A percentile compares a stretch with the other conserved stretches of the same genome.
These are phyloP conservation scores for Pseudachorutes palmiensis DNA, from an alignment of 1,140 invertebrate genomes.

Conservation along the genomic window DNA sequence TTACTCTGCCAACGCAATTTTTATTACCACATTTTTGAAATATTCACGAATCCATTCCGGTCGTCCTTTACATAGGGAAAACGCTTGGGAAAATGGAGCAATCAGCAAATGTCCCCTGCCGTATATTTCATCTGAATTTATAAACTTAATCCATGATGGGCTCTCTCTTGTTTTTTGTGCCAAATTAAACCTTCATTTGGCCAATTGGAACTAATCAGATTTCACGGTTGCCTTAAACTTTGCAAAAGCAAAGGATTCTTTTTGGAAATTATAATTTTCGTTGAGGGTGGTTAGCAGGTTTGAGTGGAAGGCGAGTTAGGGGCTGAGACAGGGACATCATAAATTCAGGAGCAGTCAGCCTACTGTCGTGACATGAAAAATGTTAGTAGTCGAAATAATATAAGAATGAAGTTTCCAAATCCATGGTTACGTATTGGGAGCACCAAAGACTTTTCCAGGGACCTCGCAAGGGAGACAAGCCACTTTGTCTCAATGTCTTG, in stretches of 20 bases:
- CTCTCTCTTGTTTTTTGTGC: too few relatives aligned
- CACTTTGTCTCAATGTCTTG: conserved; percentile 13
- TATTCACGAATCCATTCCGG: not conserved
- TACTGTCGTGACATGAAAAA: conserved; percentile 7
- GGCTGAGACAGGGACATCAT: not conserved
- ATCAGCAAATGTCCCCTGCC: not conserved
- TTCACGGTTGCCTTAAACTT: too few relatives aligned
- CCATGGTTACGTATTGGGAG: not conserved
- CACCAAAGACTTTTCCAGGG: not conserved
- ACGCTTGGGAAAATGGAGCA: not conserved
- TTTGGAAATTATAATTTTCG: not conserved
- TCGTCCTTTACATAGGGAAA: not conserved
- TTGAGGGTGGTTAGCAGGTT: too few relatives aligned
- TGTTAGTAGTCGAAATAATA: not conserved
- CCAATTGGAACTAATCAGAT: too few relatives aligned
- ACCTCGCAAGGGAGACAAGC: conserved; percentile 5
- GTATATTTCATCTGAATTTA: too few relatives aligned
- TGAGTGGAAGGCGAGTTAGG: not conserved
- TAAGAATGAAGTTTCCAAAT: not conserved
- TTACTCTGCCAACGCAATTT: not conserved
- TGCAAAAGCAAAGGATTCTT: too few relatives aligned
- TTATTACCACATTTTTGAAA: conserved; percentile 12
- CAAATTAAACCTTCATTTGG: too few relatives aligned
- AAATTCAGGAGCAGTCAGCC: not conserved
- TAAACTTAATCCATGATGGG: too few relatives aligned